A percentile compares a stretch with the other conserved stretches of the same genome.
phyloP scores from a whole-genome alignment of 2,113 vertebrate species.

The Trichechus manatus region DNA sequence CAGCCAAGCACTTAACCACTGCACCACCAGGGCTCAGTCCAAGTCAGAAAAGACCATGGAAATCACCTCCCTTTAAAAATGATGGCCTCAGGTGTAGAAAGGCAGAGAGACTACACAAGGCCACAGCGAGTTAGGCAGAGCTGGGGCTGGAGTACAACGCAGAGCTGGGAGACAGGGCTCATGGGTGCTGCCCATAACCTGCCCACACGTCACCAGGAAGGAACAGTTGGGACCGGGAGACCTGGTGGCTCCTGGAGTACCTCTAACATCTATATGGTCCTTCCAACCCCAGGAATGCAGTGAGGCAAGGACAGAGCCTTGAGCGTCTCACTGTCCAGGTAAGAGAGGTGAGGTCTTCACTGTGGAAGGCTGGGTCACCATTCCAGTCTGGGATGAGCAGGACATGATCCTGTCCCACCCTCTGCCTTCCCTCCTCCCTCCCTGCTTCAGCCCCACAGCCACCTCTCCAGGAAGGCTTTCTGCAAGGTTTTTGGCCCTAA shows the following conservation, averaged over 20 bases:
- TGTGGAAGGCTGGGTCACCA: background rate
- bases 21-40: background rate
- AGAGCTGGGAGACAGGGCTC: background rate
- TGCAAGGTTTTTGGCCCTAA: background rate
- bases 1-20: too few species aligned
- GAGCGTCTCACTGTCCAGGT: background rate
- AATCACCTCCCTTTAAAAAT: constrained; percentile 20
- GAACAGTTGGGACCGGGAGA: background rate
- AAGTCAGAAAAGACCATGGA: background rate
- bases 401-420: background rate
- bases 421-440: background rate
- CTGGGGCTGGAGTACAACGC: background rate
- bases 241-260: background rate
- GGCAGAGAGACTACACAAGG: constrained; percentile 43
- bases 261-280: background rate
- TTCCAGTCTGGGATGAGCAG: background rate
- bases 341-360: background rate
- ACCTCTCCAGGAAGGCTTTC: constrained; percentile 4
- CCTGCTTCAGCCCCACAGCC: background rate
- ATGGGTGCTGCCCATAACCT: background rate
- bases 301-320: background rate
- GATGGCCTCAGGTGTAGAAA: background rate
- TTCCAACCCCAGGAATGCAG: background rate
- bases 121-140: background rate
- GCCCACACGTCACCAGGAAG: background rate